Conservation (phyloP, 2,113 vertebrate genomes). For the Sula dactylatra region DNA sequence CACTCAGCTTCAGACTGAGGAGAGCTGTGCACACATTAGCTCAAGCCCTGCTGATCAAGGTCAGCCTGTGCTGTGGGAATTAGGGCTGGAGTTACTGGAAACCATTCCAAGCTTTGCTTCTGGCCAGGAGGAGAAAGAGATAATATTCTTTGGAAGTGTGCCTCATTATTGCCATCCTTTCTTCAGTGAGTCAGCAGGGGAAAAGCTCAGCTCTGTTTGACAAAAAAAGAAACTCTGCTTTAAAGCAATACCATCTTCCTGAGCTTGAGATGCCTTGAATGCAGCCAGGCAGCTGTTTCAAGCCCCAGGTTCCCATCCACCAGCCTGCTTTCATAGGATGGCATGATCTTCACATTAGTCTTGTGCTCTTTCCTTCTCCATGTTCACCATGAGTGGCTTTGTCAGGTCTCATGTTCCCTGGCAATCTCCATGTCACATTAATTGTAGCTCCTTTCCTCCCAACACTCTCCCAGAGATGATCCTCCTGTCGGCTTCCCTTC, state of each 20-base stretch:
- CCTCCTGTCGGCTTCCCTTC: neutral
- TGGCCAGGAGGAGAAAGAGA: neutral
- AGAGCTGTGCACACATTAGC: slow-evolving; percentile 15
- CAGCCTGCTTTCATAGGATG: neutral
- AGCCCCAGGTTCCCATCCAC: neutral
- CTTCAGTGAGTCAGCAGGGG: neutral
- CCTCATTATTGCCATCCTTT: slow-evolving; percentile 52
- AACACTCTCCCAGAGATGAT: neutral
- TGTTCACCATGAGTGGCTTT: neutral
- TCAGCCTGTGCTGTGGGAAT: slow-evolving; percentile 2
- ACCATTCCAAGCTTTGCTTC: slow-evolving; percentile 29
- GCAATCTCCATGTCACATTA: neutral
- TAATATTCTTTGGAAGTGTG: neutral
- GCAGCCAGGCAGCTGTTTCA: neutral
- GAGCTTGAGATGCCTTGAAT: neutral
- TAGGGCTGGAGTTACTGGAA: slow-evolving; percentile 38
- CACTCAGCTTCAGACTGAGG: neutral
- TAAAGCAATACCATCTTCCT: neutral
- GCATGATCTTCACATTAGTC: neutral
- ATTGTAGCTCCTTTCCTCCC: neutral
- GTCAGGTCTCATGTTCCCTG: neutral
- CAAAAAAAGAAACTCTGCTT: neutral
- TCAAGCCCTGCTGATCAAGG: neutral
- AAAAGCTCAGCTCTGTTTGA: neutral
- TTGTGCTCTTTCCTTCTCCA: neutral